These are phyloP conservation scores for Eciton burchellii DNA, from an alignment of 1,140 invertebrate species.

Conservation along the genomic window DNA sequence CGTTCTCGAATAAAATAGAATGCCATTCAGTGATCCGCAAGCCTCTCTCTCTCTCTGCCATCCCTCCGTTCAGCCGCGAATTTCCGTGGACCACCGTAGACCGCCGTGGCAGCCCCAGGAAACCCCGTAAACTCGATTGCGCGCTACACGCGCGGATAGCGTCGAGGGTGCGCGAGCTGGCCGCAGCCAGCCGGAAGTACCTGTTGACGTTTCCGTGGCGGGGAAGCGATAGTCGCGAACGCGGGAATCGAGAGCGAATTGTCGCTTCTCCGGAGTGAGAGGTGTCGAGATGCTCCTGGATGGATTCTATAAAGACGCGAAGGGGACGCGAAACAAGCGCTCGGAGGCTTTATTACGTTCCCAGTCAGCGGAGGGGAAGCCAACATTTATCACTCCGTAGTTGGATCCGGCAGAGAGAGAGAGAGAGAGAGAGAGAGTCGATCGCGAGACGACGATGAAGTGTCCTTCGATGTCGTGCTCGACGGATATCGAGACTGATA, in stretches of 20 bases:
- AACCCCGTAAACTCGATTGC: neutral
- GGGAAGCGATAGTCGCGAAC: slow-evolving; percentile 8
- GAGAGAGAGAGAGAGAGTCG: no score
- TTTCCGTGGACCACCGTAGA: no score
- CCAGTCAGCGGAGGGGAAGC: neutral
- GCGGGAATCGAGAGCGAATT: slow-evolving; percentile 29
- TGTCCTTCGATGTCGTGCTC: neutral
- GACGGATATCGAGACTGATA: slow-evolving; percentile 36
- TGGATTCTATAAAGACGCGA: slow-evolving; percentile 15
- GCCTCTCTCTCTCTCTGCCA: no score
- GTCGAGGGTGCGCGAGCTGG: neutral
- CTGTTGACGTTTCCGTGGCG: slow-evolving; percentile 59
- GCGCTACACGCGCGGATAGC: neutral
- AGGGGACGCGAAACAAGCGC: neutral
- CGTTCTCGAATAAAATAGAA: slow-evolving; percentile 56
- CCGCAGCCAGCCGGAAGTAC: slow-evolving; percentile 19
- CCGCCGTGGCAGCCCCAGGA: neutral
- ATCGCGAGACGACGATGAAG: neutral
- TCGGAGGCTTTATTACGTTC: slow-evolving; percentile 26
- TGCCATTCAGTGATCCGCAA: slow-evolving; percentile 41
- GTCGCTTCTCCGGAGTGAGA: slow-evolving; percentile 42
- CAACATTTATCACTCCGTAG: neutral
- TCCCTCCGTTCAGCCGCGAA: no score
- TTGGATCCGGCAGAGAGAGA: slow-evolving; percentile 3
- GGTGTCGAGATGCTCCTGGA: slow-evolving; percentile 9